Conservation (phyloP, 2,888 invertebrate genomes). For the Eugnorisma glareosa region DNA sequence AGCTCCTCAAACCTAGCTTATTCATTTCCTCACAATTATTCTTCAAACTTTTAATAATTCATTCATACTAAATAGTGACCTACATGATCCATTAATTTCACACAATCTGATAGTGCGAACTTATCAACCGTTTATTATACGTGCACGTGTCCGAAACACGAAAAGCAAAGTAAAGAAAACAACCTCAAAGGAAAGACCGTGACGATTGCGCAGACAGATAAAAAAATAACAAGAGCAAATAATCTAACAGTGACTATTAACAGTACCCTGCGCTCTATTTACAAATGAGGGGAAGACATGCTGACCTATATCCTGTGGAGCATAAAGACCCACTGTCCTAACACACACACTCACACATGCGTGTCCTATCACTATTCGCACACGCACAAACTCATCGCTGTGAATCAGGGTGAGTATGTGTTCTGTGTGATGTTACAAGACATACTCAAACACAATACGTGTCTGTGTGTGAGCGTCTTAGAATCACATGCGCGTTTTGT, state of each 20-base stretch:
- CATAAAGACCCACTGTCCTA: conserved; percentile 83
- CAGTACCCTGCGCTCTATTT: conserved; percentile 77
- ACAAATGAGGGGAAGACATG: conserved; percentile 81
- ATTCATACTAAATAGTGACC: not conserved
- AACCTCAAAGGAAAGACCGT: conserved; percentile 54
- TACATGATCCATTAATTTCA: not conserved
- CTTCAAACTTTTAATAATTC: not conserved
- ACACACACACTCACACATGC: conserved; percentile 59
- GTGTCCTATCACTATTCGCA: conserved; percentile 25
- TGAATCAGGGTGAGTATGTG: not conserved
- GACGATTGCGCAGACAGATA: conserved; percentile 31
- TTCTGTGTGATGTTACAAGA: conserved; percentile 39
- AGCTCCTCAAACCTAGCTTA: not conserved
- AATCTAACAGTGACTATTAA: conserved; percentile 58
- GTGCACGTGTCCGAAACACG: conserved; percentile 53
- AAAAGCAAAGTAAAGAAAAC: conserved; percentile 46
- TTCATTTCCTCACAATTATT: not conserved
- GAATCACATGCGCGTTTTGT: conserved; percentile 46
- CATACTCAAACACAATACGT: conserved; percentile 15
- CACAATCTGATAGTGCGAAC: not conserved
- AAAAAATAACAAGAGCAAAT: conserved; percentile 49
- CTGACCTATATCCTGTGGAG: conserved; percentile 84
- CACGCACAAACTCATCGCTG: conserved; percentile 5
- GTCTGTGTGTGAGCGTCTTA: conserved; percentile 48
- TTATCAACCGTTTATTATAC: conserved; percentile 47